Conservation (phyloP, 1,140 invertebrate species). For the Ptiloglossa arizonensis region DNA sequence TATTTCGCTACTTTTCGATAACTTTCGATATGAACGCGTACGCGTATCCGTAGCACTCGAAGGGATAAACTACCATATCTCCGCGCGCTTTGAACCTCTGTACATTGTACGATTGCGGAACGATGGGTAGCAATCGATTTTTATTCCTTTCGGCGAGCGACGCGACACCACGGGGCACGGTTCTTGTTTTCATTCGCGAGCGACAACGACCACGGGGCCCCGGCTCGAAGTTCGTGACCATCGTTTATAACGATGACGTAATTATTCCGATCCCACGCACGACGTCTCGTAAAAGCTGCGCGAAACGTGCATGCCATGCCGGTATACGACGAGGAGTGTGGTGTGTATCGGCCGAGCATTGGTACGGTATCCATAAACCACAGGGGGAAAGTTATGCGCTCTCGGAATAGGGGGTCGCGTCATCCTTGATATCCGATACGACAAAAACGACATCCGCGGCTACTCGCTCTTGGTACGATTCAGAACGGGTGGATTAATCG, state of each 20-base stretch:
- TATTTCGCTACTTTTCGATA: no score
- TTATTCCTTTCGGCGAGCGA: not conserved
- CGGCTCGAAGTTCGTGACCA: not conserved
- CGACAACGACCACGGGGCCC: no score
- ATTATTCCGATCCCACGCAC: constrained; percentile 50
- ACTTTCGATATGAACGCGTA: no score
- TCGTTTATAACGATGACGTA: constrained; percentile 45
- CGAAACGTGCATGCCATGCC: constrained; percentile 38
- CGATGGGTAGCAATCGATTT: no score
- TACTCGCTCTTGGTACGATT: constrained; percentile 34
- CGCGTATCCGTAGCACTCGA: no score
- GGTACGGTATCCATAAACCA: constrained; percentile 53
- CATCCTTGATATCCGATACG: constrained; percentile 47
- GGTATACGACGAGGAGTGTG: not conserved
- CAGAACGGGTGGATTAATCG: constrained; percentile 40
- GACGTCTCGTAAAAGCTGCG: constrained; percentile 26
- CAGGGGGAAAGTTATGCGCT: constrained; percentile 42
- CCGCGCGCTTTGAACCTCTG: no score
- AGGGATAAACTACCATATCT: no score
- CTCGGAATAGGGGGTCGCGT: constrained; percentile 48
- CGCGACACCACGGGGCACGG: not conserved
- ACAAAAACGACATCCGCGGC: constrained; percentile 46
- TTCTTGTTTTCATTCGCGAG: not conserved
- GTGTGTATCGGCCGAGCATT: constrained; percentile 23
- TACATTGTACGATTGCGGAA: no score